Conservation (phyloP, 1,140 invertebrate species). For the Glomeris maerens region DNA sequence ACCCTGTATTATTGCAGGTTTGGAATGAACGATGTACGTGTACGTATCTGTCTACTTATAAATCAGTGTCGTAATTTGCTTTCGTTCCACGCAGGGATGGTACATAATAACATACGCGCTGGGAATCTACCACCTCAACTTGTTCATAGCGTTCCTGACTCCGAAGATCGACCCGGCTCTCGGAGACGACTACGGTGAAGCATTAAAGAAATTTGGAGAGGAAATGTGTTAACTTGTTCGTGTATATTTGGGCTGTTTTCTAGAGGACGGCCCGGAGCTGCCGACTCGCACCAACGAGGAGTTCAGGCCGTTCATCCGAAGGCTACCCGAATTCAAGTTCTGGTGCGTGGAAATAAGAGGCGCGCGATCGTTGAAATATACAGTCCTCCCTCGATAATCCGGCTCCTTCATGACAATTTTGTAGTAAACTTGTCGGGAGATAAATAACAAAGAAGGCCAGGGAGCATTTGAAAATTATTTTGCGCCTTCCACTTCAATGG, state of each 20-base stretch:
- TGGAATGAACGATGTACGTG: too few species aligned
- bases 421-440: too few species aligned
- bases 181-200: slow-evolving; percentile 65
- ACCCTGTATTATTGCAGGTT: slow-evolving; percentile 12
- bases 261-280: slow-evolving; percentile 72
- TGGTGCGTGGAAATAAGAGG: slow-evolving; percentile 44
- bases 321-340: slow-evolving; percentile 98
- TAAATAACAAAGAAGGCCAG: too few species aligned
- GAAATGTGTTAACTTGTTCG: neutral
- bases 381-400: too few species aligned
- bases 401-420: too few species aligned
- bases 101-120: slow-evolving; percentile 98
- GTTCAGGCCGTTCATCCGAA: slow-evolving; percentile 93
- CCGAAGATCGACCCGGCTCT: slow-evolving; percentile 97
- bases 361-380: too few species aligned
- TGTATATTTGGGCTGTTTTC: slow-evolving; percentile 3
- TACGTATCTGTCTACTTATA: too few species aligned
- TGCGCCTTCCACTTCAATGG: too few species aligned
- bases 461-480: too few species aligned
- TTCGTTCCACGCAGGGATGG: slow-evolving; percentile 70
- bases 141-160: slow-evolving; percentile 98
- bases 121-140: slow-evolving; percentile 97
- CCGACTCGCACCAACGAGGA: slow-evolving; percentile 92
- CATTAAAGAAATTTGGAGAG: slow-evolving; percentile 19
- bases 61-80: slow-evolving; percentile 9